phyloP scores from a whole-genome alignment of 2,797 vertebrate genomes.

The Pseudomugil tenellus region DNA sequence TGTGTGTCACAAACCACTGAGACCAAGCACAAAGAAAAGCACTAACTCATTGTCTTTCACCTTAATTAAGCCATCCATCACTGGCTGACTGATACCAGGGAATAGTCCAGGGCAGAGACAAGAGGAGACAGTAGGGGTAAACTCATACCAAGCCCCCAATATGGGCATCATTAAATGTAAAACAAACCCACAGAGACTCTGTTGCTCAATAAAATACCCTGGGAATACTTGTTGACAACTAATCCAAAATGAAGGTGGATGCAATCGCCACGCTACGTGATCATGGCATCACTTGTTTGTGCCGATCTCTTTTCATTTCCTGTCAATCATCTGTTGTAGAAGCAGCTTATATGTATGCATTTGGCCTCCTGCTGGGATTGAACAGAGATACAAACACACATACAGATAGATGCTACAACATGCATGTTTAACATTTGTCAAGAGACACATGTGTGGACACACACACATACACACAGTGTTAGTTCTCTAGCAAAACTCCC shows the following conservation, averaged over 20 bases:
- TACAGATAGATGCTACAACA: constrained; percentile 20
- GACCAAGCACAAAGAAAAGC: constrained; percentile 82
- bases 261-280: constrained; percentile 18
- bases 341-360: constrained; percentile 20
- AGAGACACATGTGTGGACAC: background rate
- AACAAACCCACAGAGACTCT: constrained; percentile 27
- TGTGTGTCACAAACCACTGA: constrained; percentile 71
- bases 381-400: constrained; percentile 11
- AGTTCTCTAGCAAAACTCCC: constrained; percentile 27
- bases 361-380: constrained; percentile 10
- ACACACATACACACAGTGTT: constrained; percentile 8
- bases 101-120: constrained; percentile 62
- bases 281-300: constrained; percentile 27
- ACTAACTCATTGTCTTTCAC: constrained; percentile 84
- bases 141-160: constrained; percentile 50
- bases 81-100: constrained; percentile 68
- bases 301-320: constrained; percentile 26
- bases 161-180: constrained; percentile 65
- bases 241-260: constrained; percentile 26
- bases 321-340: constrained; percentile 41
- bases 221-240: constrained; percentile 44
- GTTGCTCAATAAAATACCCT: constrained; percentile 9
- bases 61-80: constrained; percentile 86
- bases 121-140: constrained; percentile 54
- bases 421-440: constrained; percentile 23